Conservation (phyloP, 2,888 invertebrate genomes). For the Sesia bembeciformis region DNA sequence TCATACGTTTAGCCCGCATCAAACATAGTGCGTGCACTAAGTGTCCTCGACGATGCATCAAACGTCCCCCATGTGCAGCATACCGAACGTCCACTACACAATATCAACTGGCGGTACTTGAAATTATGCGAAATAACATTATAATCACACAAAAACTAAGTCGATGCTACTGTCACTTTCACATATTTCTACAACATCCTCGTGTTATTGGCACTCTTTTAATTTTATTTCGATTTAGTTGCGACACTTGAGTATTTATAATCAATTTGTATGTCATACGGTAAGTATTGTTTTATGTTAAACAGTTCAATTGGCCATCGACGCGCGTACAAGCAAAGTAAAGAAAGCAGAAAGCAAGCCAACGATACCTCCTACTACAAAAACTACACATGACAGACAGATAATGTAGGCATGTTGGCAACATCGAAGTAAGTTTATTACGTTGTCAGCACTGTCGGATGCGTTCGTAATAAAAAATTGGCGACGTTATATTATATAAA, state of each 20-base stretch:
- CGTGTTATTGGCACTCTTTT: slow-evolving; percentile 29
- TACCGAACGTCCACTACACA: slow-evolving; percentile 32
- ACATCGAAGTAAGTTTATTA: slow-evolving; percentile 13
- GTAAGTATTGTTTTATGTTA: slow-evolving; percentile 40
- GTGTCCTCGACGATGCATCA: slow-evolving; percentile 45
- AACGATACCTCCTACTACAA: slow-evolving; percentile 33
- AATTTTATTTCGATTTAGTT: slow-evolving; percentile 22
- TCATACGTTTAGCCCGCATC: slow-evolving; percentile 57
- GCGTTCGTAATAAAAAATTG: slow-evolving; percentile 26
- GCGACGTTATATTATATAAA: background rate
- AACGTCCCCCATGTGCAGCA: slow-evolving; percentile 37
- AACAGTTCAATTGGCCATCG: slow-evolving; percentile 52
- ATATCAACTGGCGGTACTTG: slow-evolving; percentile 48
- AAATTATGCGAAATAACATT: slow-evolving; percentile 59
- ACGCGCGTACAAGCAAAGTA: slow-evolving; percentile 53
- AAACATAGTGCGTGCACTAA: slow-evolving; percentile 53
- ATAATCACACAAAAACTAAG: slow-evolving; percentile 50
- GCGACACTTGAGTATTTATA: slow-evolving; percentile 30
- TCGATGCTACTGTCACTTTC: slow-evolving; percentile 63
- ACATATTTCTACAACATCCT: slow-evolving; percentile 45
- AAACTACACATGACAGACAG: slow-evolving; percentile 40
- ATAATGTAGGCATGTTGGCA: slow-evolving; percentile 32
- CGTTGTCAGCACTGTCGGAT: slow-evolving; percentile 28
- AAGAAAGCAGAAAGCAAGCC: slow-evolving; percentile 58
- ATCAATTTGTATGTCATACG: slow-evolving; percentile 38